phyloP scores from a whole-genome alignment of 2,113 vertebrate genomes.

The Phodopus roborovskii region DNA sequence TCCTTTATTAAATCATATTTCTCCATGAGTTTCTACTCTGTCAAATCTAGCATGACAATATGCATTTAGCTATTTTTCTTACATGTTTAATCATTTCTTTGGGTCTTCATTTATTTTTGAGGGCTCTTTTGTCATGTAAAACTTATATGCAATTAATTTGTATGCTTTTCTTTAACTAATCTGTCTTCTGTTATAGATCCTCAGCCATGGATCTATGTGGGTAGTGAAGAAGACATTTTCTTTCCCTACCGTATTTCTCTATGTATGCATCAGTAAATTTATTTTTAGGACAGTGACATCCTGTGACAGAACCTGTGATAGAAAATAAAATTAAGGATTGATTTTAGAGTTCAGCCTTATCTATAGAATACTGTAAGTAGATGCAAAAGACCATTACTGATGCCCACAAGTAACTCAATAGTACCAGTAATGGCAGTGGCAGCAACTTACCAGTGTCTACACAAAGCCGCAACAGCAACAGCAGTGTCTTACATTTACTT shows the following conservation, averaged over 20 bases:
- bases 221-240: neutral
- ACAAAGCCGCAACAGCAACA: neutral
- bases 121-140: neutral
- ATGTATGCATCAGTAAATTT: neutral
- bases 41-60: neutral
- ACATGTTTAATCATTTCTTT: neutral
- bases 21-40: neutral
- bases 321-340: neutral
- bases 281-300: constrained; percentile 28
- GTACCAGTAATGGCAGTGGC: neutral
- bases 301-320: neutral
- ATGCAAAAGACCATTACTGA: neutral
- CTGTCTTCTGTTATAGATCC: neutral
- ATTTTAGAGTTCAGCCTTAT: constrained; percentile 45
- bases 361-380: neutral
- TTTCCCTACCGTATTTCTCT: neutral
- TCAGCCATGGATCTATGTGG: neutral
- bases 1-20: neutral
- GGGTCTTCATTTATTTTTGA: neutral
- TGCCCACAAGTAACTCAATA: constrained; percentile 9
- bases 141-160: neutral
- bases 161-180: neutral
- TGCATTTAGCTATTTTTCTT: neutral
- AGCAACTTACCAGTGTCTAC: neutral
- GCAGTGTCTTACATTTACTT: neutral